phyloP scores from a whole-genome alignment of 2,113 vertebrate species.

The Tinamus guttatus region DNA sequence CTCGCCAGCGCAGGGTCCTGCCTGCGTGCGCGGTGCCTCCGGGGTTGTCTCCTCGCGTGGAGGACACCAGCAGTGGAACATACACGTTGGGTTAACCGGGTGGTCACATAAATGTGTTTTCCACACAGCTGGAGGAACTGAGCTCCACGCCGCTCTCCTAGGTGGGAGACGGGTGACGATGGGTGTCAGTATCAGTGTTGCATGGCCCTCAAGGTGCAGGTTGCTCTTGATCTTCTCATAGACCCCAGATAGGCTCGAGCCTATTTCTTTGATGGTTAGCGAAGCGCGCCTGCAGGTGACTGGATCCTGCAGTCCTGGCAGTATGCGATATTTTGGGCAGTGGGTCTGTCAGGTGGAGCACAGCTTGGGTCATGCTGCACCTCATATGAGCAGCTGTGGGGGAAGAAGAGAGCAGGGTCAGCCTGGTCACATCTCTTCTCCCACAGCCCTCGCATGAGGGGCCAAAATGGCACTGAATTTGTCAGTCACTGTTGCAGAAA shows the following conservation, averaged over 20 bases:
- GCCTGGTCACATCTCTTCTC: background rate
- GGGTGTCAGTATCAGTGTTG: accelerated
- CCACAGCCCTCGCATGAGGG: background rate
- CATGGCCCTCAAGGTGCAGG: no score
- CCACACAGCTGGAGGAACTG: background rate
- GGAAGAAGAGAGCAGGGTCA: background rate
- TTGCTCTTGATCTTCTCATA: background rate
- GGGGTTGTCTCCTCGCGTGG: background rate
- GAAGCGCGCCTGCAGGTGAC: background rate
- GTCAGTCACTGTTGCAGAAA: background rate
- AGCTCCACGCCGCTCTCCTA: background rate
- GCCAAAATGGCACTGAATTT: background rate
- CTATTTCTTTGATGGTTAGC: background rate
- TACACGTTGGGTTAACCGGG: accelerated
- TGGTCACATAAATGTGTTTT: background rate
- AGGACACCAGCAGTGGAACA: background rate
- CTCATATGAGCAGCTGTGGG: background rate
- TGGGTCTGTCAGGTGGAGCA: background rate
- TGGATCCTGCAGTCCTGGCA: background rate
- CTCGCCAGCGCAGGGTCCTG: background rate
- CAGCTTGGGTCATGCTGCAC: background rate
- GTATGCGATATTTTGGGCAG: background rate
- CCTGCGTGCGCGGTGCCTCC: background rate
- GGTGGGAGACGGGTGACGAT: accelerated
- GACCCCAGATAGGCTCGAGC: background rate